Conservation (phyloP, 1,140 invertebrate genomes). For the Drosophila eugracilis region DNA sequence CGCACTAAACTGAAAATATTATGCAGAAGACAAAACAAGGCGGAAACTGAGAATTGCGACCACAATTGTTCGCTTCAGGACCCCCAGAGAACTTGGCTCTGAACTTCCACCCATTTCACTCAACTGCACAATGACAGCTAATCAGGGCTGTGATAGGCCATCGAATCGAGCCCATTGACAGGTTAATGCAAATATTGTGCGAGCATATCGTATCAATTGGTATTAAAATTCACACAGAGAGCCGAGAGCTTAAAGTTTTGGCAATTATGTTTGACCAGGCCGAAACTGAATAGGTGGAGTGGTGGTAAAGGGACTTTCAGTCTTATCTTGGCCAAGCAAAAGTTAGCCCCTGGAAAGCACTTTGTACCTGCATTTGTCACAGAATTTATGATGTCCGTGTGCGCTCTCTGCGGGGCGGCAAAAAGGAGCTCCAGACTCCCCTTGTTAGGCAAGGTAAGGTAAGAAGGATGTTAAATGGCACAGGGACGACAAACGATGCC, state of each 20-base stretch:
- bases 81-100: background rate
- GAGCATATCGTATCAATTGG: slow-evolving; percentile 66
- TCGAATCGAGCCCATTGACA: slow-evolving; percentile 41
- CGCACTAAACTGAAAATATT: slow-evolving; percentile 79
- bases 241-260: slow-evolving; percentile 60
- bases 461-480: slow-evolving; percentile 16
- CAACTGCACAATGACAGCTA: slow-evolving; percentile 51
- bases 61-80: slow-evolving; percentile 43
- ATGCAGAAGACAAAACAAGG: slow-evolving; percentile 66
- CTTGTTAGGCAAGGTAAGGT: background rate
- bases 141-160: slow-evolving; percentile 51
- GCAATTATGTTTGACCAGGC: slow-evolving; percentile 53
- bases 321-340: slow-evolving; percentile 56
- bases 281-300: background rate
- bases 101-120: background rate
- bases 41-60: slow-evolving; percentile 55
- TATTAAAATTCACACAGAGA: slow-evolving; percentile 58
- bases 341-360: slow-evolving; percentile 59
- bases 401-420: background rate
- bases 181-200: slow-evolving; percentile 71
- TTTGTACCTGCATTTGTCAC: slow-evolving; percentile 81
- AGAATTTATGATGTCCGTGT: slow-evolving; percentile 72
- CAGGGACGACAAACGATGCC: slow-evolving; percentile 29
- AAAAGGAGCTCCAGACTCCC: background rate
- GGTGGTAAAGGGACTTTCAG: slow-evolving; percentile 16